Percentiles rank a stretch among this genome's conserved stretches.
These are phyloP conservation scores for Osmerus mordax DNA, from an alignment of 2,113 vertebrate genomes.

Conservation along the genomic window DNA sequence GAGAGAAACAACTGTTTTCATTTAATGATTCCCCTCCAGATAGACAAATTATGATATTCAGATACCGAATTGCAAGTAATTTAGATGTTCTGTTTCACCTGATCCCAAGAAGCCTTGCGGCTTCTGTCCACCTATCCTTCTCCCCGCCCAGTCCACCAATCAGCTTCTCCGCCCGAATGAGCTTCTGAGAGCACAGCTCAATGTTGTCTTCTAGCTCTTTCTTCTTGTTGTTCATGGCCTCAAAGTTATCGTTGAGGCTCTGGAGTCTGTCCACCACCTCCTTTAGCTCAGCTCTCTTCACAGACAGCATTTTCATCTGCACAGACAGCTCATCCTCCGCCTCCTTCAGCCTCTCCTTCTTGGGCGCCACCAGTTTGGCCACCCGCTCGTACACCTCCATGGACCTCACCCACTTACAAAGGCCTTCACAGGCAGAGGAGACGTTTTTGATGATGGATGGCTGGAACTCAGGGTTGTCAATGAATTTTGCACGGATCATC, in stretches of 20 bases:
- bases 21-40: not conserved
- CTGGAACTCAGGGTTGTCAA: slow-evolving; percentile 84
- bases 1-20: not conserved
- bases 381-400: slow-evolving; percentile 90
- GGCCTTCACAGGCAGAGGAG: slow-evolving; percentile 89
- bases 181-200: slow-evolving; percentile 85
- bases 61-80: not conserved
- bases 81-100: slow-evolving; percentile 33
- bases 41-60: not conserved
- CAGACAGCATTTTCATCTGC: slow-evolving; percentile 79
- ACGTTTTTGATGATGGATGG: slow-evolving; percentile 85
- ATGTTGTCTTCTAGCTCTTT: slow-evolving; percentile 81
- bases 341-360: slow-evolving; percentile 73
- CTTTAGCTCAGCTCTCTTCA: slow-evolving; percentile 84
- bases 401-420: slow-evolving; percentile 91
- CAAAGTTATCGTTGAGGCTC: slow-evolving; percentile 78
- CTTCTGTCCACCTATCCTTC: slow-evolving; percentile 90
- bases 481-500: slow-evolving; percentile 84
- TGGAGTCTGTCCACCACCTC: slow-evolving; percentile 80
- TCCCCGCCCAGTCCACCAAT: slow-evolving; percentile 90
- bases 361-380: slow-evolving; percentile 86
- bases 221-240: slow-evolving; percentile 80
- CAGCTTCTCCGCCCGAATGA: slow-evolving; percentile 83
- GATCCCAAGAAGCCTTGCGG: slow-evolving; percentile 71
- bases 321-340: slow-evolving; percentile 73